Percentiles rank a stretch among this genome's conserved stretches.
phyloP scores from a whole-genome alignment of 2,113 vertebrate genomes.

The Verasper variegatus region DNA sequence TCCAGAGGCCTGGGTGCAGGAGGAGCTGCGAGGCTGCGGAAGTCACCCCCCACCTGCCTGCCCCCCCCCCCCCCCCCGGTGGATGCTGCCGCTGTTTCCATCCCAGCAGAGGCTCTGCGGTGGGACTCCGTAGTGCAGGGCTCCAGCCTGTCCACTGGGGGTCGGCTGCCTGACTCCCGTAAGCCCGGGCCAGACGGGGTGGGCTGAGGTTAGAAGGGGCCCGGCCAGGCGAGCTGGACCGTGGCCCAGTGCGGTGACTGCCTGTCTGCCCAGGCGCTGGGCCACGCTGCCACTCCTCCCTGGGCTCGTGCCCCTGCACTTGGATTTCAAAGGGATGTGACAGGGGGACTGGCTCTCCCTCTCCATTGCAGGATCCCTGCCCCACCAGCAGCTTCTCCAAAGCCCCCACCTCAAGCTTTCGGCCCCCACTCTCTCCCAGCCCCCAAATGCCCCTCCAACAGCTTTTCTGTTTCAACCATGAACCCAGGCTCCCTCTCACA shows the following conservation, averaged over 20 bases:
- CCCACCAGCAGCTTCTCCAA: conserved; percentile 63
- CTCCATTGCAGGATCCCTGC: conserved; percentile 68
- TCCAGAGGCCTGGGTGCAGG: conserved; percentile 73
- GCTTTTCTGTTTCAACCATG: conserved; percentile 77
- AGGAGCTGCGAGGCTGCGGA: conserved; percentile 59
- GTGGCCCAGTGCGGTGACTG: conserved; percentile 83
- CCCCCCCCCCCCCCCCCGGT: conserved; percentile 22
- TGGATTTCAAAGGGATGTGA: conserved; percentile 85
- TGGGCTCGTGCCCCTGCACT: conserved; percentile 84
- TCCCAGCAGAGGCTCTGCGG: conserved; percentile 62
- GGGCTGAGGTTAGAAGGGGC: conserved; percentile 75
- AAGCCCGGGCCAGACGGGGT: conserved; percentile 80
- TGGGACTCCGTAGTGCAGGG: conserved; percentile 55
- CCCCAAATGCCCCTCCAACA: conserved; percentile 75
- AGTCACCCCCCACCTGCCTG: background rate
- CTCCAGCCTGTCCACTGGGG: conserved; percentile 81
- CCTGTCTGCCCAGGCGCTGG: conserved; percentile 84
- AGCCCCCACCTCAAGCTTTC: conserved; percentile 52
- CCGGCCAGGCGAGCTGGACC: conserved; percentile 79
- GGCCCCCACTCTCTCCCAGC: conserved; percentile 63
- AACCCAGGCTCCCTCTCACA: conserved; percentile 76
- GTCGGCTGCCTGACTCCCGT: conserved; percentile 80
- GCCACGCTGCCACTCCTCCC: conserved; percentile 81
- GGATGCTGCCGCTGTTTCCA: conserved; percentile 49
- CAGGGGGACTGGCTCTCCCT: conserved; percentile 75